phyloP scores from a whole-genome alignment of 1,140 invertebrate species.

The Aphelenchoides besseyi region DNA sequence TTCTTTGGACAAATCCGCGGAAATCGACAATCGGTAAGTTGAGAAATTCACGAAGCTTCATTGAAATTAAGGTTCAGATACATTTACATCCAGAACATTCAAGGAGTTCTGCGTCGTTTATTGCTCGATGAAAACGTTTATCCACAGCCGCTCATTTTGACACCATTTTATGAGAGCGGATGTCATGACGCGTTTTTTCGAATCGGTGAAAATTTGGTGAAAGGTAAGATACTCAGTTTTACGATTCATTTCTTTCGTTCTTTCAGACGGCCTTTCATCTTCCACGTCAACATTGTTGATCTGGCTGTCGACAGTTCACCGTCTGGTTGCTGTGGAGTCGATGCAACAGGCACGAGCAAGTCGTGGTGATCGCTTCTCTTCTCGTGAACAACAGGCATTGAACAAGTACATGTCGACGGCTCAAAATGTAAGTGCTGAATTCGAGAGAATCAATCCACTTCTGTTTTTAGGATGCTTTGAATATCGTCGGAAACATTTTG shows the following conservation, averaged over 20 bases:
- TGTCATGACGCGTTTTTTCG: constrained; percentile 40
- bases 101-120: constrained; percentile 38
- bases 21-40: constrained; percentile 19
- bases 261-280: not conserved
- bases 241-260: not conserved
- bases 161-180: constrained; percentile 46
- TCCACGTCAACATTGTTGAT: not conserved
- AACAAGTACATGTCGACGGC: not conserved
- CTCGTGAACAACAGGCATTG: not conserved
- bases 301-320: not conserved
- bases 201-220: constrained; percentile 20
- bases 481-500: not conserved
- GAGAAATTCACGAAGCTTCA: not conserved
- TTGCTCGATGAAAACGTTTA: constrained; percentile 33
- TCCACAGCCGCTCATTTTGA: constrained; percentile 24
- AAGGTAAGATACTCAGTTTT: not conserved
- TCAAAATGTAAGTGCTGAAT: not conserved
- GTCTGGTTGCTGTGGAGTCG: constrained; percentile 8
- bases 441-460: not conserved
- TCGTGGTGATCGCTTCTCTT: not conserved
- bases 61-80: constrained; percentile 15
- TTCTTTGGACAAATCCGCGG: constrained; percentile 21
- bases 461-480: not conserved
- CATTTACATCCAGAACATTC: constrained; percentile 34
- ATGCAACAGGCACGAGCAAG: not conserved